A percentile compares a stretch with the other conserved stretches of the same genome.
Conservation (phyloP, 64 coral and sea anemone genomes). For the Porites lutea region DNA sequence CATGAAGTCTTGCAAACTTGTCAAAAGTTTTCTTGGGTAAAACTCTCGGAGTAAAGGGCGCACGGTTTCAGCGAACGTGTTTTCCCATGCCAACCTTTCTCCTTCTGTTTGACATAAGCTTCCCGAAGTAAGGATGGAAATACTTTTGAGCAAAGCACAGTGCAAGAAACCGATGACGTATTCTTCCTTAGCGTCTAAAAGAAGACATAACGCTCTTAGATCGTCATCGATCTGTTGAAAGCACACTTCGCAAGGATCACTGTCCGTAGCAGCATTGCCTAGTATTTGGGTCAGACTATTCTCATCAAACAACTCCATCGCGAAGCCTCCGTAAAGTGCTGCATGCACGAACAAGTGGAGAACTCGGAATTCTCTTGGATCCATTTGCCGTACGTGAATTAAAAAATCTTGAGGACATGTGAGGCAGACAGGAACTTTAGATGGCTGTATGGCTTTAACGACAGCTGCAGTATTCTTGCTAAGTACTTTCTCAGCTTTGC, state of each 20-base stretch:
- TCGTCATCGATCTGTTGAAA: conserved; percentile 68
- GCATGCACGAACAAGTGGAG: conserved; percentile 76
- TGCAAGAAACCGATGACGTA: conserved; percentile 71
- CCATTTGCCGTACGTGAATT: conserved; percentile 50
- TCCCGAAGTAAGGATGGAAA: conserved; percentile 24
- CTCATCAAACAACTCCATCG: conserved; percentile 61
- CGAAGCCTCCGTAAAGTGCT: conserved; percentile 63
- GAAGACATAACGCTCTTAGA: conserved; percentile 47
- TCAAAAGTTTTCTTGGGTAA: neutral
- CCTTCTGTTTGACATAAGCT: neutral
- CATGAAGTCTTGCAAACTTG: neutral
- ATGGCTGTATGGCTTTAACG: neutral
- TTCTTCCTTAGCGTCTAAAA: conserved; percentile 75
- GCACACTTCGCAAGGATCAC: conserved; percentile 59
- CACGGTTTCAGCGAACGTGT: conserved; percentile 40
- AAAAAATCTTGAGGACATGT: neutral
- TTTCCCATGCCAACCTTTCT: conserved; percentile 72
- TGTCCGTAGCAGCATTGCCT: neutral
- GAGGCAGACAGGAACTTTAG: conserved; percentile 42
- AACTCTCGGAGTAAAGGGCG: conserved; percentile 31
- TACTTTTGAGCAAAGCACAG: conserved; percentile 47
- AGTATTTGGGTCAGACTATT: conserved; percentile 35
- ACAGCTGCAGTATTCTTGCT: neutral
- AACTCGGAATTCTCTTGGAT: conserved; percentile 76
- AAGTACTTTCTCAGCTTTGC: neutral